Evolutionary conservation across 2,888 invertebrate genomes (phyloP), one percentile per base, ranked within the genome.

Genomic region (Cheilosia impressa): DNA sequence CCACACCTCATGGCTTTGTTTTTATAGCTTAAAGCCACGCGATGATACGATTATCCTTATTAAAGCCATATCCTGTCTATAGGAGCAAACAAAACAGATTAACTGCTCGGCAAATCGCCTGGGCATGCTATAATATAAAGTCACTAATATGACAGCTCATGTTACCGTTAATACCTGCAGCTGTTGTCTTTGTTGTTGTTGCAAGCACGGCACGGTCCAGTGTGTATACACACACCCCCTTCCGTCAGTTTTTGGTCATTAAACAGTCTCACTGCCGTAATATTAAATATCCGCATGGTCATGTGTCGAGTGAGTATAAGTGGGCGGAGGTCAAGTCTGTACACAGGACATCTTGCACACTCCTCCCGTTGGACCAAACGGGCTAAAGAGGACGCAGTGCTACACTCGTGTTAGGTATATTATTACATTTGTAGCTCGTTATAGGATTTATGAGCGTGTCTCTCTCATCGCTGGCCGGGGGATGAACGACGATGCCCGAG

Each of bases 251-350:
- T 19, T 52, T 62, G 24, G 58, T 45, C 77, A n/a, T 66, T 66
- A 58, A 31, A 60, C 60, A 41, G 52, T 52, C 66, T 41, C 69
- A 55, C 17, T 66, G 72, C 52, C 72, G 45, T 52, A 62, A 72
- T 72, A 79, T 79, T 79, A 79, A 72, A 72, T 79, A 79, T 72
- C 79, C 79, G 52, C 79, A 72, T 65, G 58, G 65, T 79, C 79
- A 72, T 79, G 72, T 72, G 79, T 79, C 79, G 52, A 50, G 68
- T 47, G 50, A 55, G 71, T 52, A 22, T 19, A 17, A 17, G 52
- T 57, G 38, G 5, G 38, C 19, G 57, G 50, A 27, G 50, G 34
- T 22, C 60, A 45, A 41, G 27, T 19, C 19, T 31, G 24, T 17
- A 31, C 19, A 68, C 7, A 47, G 34, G 34, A 24, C 15, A 22